phyloP scores from a whole-genome alignment of 2,797 vertebrate genomes.

The Bradypodion ventrale region DNA sequence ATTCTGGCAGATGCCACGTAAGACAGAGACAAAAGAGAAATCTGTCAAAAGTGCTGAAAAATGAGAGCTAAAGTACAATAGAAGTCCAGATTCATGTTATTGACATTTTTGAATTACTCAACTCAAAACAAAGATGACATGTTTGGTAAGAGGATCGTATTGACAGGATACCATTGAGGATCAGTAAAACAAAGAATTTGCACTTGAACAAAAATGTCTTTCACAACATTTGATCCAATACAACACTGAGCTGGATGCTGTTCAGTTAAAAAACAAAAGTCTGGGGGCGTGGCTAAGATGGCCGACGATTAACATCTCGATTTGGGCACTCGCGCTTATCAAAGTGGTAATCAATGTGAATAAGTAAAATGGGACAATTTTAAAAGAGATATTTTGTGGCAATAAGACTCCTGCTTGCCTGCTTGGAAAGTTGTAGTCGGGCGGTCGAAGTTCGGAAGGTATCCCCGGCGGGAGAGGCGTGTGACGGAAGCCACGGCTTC shows the following conservation, averaged over 20 bases:
- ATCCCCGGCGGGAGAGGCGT: too few relatives aligned
- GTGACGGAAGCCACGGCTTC: too few relatives aligned
- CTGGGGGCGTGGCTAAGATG: too few relatives aligned
- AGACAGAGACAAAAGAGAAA: slow-evolving; percentile 28
- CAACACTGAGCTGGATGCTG: slow-evolving; percentile 7
- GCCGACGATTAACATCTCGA: too few relatives aligned
- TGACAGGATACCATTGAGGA: background rate
- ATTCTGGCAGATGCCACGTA: slow-evolving; percentile 7
- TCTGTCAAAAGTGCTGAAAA: slow-evolving; percentile 23
- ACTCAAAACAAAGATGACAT: slow-evolving; percentile 18
- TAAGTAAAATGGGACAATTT: too few relatives aligned
- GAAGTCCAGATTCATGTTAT: slow-evolving; percentile 51
- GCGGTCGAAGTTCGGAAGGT: too few relatives aligned
- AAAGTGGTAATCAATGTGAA: too few relatives aligned
- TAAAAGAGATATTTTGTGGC: too few relatives aligned
- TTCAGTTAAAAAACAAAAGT: slow-evolving; percentile 21
- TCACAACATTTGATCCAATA: slow-evolving; percentile 34
- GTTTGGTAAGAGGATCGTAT: slow-evolving; percentile 20
- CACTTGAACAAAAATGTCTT: slow-evolving; percentile 35
- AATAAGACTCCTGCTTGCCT: too few relatives aligned
- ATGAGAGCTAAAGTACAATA: slow-evolving; percentile 26
- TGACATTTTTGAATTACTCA: slow-evolving; percentile 41
- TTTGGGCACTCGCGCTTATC: too few relatives aligned
- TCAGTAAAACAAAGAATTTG: slow-evolving; percentile 6
- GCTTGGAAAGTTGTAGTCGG: too few relatives aligned